phyloP scores from a whole-genome alignment of 2,113 vertebrate species.

The Labeo rohita region DNA sequence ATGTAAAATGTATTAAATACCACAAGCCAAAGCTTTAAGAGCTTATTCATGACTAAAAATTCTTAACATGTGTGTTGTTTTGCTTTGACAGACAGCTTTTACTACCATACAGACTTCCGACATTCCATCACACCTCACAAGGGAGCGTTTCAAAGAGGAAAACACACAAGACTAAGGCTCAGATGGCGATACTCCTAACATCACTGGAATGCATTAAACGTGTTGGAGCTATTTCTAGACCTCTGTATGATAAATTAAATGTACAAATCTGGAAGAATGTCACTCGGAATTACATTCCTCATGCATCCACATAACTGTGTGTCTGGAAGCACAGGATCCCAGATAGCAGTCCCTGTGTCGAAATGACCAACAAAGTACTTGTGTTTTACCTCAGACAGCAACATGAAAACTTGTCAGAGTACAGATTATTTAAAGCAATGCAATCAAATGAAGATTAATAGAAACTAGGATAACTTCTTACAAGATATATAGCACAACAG shows the following conservation, averaged over 20 bases:
- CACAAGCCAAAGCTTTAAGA: neutral
- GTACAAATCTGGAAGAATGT: neutral
- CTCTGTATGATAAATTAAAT: neutral
- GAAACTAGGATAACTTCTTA: neutral
- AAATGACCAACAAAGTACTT: neutral
- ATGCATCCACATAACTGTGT: neutral
- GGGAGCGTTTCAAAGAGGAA: neutral
- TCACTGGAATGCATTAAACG: conserved; percentile 6
- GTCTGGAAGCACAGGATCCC: neutral
- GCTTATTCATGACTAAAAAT: neutral
- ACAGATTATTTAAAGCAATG: neutral
- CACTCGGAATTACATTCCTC: conserved; percentile 7
- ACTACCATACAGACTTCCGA: conserved; percentile 3
- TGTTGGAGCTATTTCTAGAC: conserved; percentile 2
- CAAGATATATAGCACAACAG: neutral
- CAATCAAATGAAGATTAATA: neutral
- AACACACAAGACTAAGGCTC: neutral
- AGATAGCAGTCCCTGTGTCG: neutral
- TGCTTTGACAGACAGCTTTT: conserved; percentile 15
- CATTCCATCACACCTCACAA: neutral
- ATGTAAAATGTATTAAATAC: neutral
- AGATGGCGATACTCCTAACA: neutral
- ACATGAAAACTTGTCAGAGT: neutral
- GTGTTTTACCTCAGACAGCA: neutral
- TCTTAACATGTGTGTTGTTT: neutral